Conservation (phyloP, 2,888 invertebrate species). For the Ptilodon capucinus region DNA sequence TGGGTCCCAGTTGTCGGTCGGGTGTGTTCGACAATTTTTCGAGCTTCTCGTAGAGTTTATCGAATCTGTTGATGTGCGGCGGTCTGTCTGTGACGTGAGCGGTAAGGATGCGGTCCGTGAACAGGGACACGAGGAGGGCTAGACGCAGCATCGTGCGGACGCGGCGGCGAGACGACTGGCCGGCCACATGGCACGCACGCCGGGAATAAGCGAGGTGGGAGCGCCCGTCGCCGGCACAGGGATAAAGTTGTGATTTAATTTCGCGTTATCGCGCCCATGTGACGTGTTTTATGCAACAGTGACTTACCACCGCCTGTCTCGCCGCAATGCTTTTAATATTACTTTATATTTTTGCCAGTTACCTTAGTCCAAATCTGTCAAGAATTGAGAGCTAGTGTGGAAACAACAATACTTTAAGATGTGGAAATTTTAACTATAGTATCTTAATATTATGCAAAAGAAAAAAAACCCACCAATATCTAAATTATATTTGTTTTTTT, state of each 20-base stretch:
- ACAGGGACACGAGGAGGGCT: slow-evolving; percentile 48
- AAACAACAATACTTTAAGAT: no score
- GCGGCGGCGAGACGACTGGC: slow-evolving; percentile 54
- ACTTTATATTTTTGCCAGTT: no score
- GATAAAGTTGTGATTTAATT: neutral
- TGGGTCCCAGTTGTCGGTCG: slow-evolving; percentile 24
- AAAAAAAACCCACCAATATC: no score
- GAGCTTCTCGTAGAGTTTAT: slow-evolving; percentile 61
- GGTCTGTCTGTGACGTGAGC: slow-evolving; percentile 63
- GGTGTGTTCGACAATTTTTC: slow-evolving; percentile 55
- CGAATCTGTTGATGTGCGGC: slow-evolving; percentile 55
- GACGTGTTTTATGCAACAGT: no score
- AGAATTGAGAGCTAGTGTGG: no score
- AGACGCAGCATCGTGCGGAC: slow-evolving; percentile 61
- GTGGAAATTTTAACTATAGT: no score
- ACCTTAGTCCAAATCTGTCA: no score
- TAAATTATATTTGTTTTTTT: no score
- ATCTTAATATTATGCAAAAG: no score
- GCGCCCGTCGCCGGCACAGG: slow-evolving; percentile 1
- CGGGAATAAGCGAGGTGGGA: slow-evolving; percentile 23
- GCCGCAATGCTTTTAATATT: no score
- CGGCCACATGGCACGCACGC: slow-evolving; percentile 26
- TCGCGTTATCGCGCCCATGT: neutral
- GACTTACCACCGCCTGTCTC: no score
- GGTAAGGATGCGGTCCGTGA: slow-evolving; percentile 51